Base-by-base conservation (phyloP, 2,888 invertebrate species). In the Sphinx pinastri region DNA sequence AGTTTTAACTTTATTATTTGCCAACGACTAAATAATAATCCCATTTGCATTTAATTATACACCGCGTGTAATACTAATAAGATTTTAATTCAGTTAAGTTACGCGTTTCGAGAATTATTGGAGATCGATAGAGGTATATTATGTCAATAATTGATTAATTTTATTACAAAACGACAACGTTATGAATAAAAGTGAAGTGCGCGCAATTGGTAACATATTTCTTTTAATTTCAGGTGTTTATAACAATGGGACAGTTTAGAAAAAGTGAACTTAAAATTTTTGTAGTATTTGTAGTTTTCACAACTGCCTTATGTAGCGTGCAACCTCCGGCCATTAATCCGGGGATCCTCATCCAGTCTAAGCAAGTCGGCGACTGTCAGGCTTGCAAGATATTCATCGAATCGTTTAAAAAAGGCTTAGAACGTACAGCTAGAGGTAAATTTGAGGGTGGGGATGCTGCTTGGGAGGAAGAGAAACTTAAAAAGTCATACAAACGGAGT, bases 361-460 rank as follows among this genome's bases (percentile, higher is more conserved):
- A 94, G 49, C 94, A 88, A 75, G 88, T 97, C 67, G 97, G 97
- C 13, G 97, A 97, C 8, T 98, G 98, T 88, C 96, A 96, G 79
- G 95, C 97, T 0, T 98, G 98, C 85, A 96, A 95, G 84, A 85
- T 95, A 75, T 95, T 97, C 69, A 95, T 96, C 4, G 95, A 96
- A 49, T 98, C 98, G 0, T 97, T 98, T 81, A 95, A 96, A 84
- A 95, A 95, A 95, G 98, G 98, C 2, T 91, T 99, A 75, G 96
- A 97, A 74, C 95, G 95, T 76, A 99, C 98, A 0, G 94, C 96
- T n/a, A 95, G 97, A 78, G 97, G 97, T 13, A 98, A 98, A 87
- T 98, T 97, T 89, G 98, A 98, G 79, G 99, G 99, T 5, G 99
- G 99, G 0, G 98, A 99, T 86, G 96, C 98, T 0, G 98, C 97